These are phyloP conservation scores for Congeria kusceri DNA, from an alignment of 2,888 invertebrate genomes.

Conservation along the genomic window DNA sequence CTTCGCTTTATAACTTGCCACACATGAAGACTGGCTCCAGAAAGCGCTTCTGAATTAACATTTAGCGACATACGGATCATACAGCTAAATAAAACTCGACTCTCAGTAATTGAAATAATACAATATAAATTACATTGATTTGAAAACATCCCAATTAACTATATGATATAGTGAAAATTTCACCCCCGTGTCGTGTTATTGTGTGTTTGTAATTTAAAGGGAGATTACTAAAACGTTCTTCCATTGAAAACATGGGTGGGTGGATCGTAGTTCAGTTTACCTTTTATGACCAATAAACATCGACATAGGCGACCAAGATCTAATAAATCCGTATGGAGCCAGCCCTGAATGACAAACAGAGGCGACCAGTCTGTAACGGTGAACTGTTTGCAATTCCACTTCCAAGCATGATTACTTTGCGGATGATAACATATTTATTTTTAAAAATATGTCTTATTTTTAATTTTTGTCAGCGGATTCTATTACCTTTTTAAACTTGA, in stretches of 20 bases:
- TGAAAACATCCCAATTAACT: background rate
- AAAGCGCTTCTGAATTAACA: background rate
- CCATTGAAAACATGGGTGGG: no score
- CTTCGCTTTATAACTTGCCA: background rate
- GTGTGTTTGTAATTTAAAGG: no score
- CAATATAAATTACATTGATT: constrained; percentile 52
- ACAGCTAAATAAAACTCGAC: constrained; percentile 36
- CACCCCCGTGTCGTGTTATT: no score
- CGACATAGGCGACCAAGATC: constrained; percentile 39
- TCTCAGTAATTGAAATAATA: constrained; percentile 57
- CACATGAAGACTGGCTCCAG: constrained; percentile 1
- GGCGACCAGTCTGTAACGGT: no score
- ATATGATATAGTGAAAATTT: constrained; percentile 34
- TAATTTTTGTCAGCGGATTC: no score
- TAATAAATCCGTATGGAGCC: constrained; percentile 35
- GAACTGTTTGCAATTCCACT: no score
- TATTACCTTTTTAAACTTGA: no score
- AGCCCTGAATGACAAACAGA: no score
- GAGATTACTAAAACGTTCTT: no score
- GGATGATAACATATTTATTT: no score
- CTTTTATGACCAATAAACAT: constrained; percentile 54
- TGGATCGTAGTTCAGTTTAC: background rate
- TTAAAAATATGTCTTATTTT: no score
- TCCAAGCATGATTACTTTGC: no score
- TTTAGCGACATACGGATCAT: constrained; percentile 46